These are phyloP conservation scores for Diplosoma virens DNA, from an alignment of 23 tunicate genomes.

Conservation along the genomic window DNA sequence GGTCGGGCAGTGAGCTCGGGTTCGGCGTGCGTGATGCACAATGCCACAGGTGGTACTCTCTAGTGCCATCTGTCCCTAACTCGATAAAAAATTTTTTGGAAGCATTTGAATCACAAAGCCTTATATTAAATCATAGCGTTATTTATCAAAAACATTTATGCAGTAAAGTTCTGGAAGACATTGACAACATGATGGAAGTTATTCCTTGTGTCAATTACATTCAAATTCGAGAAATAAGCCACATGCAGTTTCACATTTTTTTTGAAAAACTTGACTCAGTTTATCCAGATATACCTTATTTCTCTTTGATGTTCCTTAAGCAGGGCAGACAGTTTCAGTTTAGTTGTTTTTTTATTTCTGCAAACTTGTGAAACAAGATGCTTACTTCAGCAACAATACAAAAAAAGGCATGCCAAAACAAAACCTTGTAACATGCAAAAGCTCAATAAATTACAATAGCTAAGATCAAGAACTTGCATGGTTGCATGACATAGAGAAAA, in stretches of 20 bases:
- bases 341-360: slow-evolving; percentile 6
- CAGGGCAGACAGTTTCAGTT: slow-evolving; percentile 23
- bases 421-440: no score
- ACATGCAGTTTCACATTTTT: slow-evolving; percentile 23
- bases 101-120: no score
- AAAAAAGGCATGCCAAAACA: no score
- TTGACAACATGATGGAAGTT: slow-evolving; percentile 33
- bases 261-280: slow-evolving; percentile 28
- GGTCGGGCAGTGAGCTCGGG: no score
- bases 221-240: slow-evolving; percentile 18
- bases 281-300: slow-evolving; percentile 31
- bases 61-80: no score
- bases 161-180: slow-evolving; percentile 27
- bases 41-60: no score
- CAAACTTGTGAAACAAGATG: slow-evolving; percentile 9
- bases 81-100: no score
- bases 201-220: slow-evolving; percentile 23
- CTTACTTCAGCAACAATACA: not conserved
- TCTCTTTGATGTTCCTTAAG: slow-evolving; percentile 34
- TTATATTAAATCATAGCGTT: no score
- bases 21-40: no score
- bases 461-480: no score
- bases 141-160: slow-evolving; percentile 38
- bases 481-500: no score
- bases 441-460: no score